These are phyloP conservation scores for Procambarus clarkii DNA, from an alignment of 1,140 invertebrate genomes.

Conservation along the genomic window DNA sequence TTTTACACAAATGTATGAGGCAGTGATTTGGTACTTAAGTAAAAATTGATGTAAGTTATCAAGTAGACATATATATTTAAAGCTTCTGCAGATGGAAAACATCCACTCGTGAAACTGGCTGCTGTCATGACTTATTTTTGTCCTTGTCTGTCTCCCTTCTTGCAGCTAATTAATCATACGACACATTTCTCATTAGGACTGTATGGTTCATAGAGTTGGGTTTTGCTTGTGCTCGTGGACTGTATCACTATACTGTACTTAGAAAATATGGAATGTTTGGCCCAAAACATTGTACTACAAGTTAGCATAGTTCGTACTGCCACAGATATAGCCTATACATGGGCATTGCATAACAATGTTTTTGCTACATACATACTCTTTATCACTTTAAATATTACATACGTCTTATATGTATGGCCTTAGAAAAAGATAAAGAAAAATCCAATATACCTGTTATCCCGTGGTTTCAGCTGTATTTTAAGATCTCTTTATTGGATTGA, in stretches of 20 bases:
- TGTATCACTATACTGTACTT: not conserved
- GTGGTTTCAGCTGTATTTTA: too few relatives aligned
- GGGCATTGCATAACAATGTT: slow-evolving; percentile 11
- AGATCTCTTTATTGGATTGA: too few relatives aligned
- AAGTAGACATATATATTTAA: slow-evolving; percentile 8
- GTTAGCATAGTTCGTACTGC: not conserved
- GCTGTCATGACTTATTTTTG: not conserved
- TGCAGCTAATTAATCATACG: too few relatives aligned
- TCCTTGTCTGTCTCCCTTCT: too few relatives aligned
- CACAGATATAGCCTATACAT: not conserved
- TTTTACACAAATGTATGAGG: not conserved
- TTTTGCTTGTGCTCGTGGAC: not conserved
- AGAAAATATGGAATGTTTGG: not conserved
- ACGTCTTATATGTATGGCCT: too few relatives aligned
- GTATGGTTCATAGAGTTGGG: not conserved
- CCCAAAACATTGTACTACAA: not conserved
- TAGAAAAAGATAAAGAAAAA: too few relatives aligned
- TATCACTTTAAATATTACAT: too few relatives aligned
- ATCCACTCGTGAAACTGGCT: not conserved
- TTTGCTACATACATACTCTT: not conserved
- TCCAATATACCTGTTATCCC: too few relatives aligned
- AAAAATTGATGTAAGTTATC: not conserved
- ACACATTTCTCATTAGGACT: not conserved
- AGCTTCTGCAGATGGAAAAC: not conserved
- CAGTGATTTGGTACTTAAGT: slow-evolving; percentile 7